phyloP scores from a whole-genome alignment of 2,113 vertebrate species.

The Clarias macrocephalus region DNA sequence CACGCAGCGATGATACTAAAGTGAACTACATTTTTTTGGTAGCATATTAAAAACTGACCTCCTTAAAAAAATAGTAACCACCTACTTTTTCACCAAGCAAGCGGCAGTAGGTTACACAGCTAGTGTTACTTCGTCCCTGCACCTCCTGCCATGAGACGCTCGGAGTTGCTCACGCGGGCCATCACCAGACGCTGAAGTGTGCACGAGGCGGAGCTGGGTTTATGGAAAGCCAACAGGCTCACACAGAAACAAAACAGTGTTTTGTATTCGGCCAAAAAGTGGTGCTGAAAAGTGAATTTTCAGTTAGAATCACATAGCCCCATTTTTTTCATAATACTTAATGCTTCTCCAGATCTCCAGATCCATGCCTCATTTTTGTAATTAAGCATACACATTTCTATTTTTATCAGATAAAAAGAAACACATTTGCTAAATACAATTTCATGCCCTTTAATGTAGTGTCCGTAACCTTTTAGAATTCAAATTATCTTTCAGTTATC shows the following conservation, averaged over 20 bases:
- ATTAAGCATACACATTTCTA: no score
- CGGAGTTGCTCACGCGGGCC: neutral
- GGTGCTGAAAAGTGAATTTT: no score
- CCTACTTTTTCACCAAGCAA: neutral
- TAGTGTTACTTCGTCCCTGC: neutral
- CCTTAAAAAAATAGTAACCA: neutral
- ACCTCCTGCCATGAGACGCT: neutral
- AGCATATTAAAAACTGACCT: neutral
- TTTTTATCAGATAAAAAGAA: no score
- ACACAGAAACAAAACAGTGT: neutral
- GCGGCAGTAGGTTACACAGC: neutral
- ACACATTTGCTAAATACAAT: no score
- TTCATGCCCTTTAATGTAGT: no score
- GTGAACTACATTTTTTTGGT: neutral
- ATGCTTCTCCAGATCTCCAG: no score
- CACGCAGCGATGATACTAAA: neutral
- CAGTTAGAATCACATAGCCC: no score
- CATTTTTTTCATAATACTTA: no score
- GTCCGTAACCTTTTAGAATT: no score
- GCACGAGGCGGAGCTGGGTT: neutral
- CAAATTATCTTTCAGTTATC: no score
- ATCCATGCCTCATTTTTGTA: no score
- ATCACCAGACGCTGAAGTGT: neutral
- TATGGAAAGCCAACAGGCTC: neutral
- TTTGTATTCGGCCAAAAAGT: neutral